Base-by-base conservation (phyloP, 2,797 vertebrate genomes). In the Trichosurus vulpecula region DNA sequence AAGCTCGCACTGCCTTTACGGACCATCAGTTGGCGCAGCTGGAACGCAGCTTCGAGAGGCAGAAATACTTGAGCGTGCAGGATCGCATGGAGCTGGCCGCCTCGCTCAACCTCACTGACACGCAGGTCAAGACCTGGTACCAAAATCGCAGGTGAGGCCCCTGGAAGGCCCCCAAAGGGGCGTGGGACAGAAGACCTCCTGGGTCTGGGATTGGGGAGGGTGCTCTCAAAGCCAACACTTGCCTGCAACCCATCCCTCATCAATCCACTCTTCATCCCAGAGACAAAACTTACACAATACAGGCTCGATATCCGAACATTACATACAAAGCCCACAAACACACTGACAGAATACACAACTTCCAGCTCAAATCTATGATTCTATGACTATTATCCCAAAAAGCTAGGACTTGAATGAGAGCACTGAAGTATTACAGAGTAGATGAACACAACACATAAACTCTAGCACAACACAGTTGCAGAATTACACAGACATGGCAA, bases 41-140 rank as follows among this genome's bases (percentile, higher is more conserved):
- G 98, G 99, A 99, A 99, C 99, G 99, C 98, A 99, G 99, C 99
- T 99, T 99, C 95, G 99, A 99, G 99, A 97, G 99, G 81, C 99
- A 99, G 97, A 99, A 99, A 96, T 99, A 99, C 98, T 99, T 99
- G 98, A 99, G 99, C 95, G 99, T 99, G 93, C 99, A 99, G 98
- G 99, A 99, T 98, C 99, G 99, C 95, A 99, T 99, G 99, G 99
- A 99, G 98, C 99, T 99, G 97, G 99, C 99, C 14, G 99, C 99
- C 31, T 99, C 99, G 3, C 99, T 99, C 98, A 99, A 99, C 99
- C 99, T 99, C 98, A 99, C 99, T 51, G 99, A 99, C 99, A 99
- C 99, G 52, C 99, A 99, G 98, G 99, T 99, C 98, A 99, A 99
- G 98, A 99, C 99, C 98, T 99, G 99, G 99, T 99, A 99, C 99